phyloP scores from a whole-genome alignment of 2,113 vertebrate genomes.

The Lycaon pictus region DNA sequence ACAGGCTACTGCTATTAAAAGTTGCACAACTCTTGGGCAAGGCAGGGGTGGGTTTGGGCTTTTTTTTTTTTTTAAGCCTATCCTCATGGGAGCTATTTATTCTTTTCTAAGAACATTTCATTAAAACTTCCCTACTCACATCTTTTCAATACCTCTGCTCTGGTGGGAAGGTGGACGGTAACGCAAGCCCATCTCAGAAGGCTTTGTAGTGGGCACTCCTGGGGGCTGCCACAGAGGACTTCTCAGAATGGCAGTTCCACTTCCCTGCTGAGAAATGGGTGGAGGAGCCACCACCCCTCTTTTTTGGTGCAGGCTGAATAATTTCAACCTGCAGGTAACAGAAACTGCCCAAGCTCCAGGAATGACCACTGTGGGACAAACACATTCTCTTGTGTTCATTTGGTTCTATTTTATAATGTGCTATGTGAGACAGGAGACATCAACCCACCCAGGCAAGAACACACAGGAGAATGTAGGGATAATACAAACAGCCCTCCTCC shows the following conservation, averaged over 20 bases:
- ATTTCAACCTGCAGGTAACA: neutral
- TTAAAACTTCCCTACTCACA: constrained; percentile 9
- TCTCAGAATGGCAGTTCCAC: neutral
- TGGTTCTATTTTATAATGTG: neutral
- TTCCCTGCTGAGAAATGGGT: neutral
- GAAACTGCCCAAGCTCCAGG: neutral
- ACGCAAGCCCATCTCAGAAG: neutral
- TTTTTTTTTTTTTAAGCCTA: neutral
- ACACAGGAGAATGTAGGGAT: neutral
- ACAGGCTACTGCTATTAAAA: constrained; percentile 78
- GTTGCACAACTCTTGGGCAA: constrained; percentile 78
- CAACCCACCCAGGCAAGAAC: neutral
- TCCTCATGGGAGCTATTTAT: constrained; percentile 42
- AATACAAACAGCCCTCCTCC: neutral
- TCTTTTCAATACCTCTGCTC: constrained; percentile 54
- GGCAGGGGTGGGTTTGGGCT: constrained; percentile 12
- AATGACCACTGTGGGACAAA: neutral
- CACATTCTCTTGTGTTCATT: accelerated
- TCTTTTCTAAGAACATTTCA: constrained; percentile 63
- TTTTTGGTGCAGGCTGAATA: neutral
- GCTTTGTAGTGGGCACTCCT: neutral
- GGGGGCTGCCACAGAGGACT: neutral
- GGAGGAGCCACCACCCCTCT: neutral
- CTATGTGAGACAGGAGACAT: neutral
- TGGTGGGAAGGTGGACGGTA: constrained; percentile 66